These are phyloP conservation scores for Apostichopus californicus DNA, from an alignment of 35 echinoderm and acorn worm species.

Conservation along the genomic window DNA sequence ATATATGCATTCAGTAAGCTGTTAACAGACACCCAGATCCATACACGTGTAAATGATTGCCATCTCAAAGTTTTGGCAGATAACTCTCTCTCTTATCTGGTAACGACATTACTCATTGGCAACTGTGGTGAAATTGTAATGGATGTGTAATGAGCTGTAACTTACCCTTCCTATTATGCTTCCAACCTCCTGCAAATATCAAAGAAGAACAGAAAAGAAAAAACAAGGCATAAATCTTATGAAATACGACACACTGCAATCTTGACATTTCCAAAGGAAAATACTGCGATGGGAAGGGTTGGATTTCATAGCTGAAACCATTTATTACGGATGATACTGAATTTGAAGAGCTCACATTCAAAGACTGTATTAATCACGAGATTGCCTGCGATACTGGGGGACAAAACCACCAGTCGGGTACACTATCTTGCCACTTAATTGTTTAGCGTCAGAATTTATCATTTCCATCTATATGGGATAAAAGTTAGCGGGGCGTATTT, in stretches of 20 bases:
- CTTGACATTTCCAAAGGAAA: background rate
- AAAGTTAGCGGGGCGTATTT: too few relatives aligned
- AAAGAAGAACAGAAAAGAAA: background rate
- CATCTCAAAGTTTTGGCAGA: background rate
- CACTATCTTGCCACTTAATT: too few relatives aligned
- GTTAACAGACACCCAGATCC: too few relatives aligned
- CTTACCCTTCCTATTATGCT: slow-evolving; percentile 50
- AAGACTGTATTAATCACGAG: too few relatives aligned
- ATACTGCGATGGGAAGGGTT: background rate
- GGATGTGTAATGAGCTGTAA: background rate
- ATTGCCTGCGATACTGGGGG: too few relatives aligned
- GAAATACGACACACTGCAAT: background rate
- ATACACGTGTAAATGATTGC: too few relatives aligned
- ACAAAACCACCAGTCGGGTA: too few relatives aligned
- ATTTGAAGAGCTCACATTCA: too few relatives aligned
- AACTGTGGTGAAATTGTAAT: background rate
- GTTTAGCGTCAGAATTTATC: too few relatives aligned
- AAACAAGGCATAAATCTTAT: slow-evolving; percentile 44
- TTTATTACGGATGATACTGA: too few relatives aligned
- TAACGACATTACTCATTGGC: background rate
- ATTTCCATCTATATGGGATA: too few relatives aligned
- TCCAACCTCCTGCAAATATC: slow-evolving; percentile 35
- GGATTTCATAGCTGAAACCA: background rate
- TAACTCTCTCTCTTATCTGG: background rate
- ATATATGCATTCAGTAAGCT: too few relatives aligned